phyloP scores from a whole-genome alignment of 1,140 invertebrate species.

The Leucophenga varia region DNA sequence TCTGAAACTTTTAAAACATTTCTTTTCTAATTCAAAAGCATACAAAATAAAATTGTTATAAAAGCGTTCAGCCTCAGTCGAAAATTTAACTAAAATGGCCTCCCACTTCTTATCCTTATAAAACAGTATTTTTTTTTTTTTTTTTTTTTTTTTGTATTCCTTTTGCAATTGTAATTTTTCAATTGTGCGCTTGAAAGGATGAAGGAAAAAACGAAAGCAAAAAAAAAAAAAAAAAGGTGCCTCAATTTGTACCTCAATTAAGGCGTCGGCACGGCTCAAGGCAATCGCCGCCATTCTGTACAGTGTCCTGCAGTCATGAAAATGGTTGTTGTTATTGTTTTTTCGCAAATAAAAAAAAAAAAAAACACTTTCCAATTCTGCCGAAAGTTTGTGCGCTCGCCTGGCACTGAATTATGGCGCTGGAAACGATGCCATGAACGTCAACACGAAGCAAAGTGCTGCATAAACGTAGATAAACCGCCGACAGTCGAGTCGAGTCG shows the following conservation, averaged over 20 bases:
- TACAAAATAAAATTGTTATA: too few relatives aligned
- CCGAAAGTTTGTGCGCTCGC: too few relatives aligned
- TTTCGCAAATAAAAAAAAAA: slow-evolving; percentile 6
- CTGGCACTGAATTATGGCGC: slow-evolving; percentile 37
- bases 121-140: slow-evolving; percentile 4
- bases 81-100: too few relatives aligned
- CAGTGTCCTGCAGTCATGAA: slow-evolving; percentile 21
- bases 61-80: slow-evolving; percentile 5
- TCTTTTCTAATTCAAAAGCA: too few relatives aligned
- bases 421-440: too few relatives aligned
- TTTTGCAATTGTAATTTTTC: slow-evolving; percentile 16
- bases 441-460: too few relatives aligned
- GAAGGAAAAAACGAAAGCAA: slow-evolving; percentile 5
- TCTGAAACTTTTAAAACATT: too few relatives aligned
- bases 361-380: neutral
- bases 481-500: too few relatives aligned
- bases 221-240: neutral
- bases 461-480: slow-evolving; percentile 42
- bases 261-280: slow-evolving; percentile 32
- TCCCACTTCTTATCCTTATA: too few relatives aligned
- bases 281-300: slow-evolving; percentile 27
- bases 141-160: slow-evolving; percentile 10
- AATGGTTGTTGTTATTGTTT: slow-evolving; percentile 44
- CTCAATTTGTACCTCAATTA: slow-evolving; percentile 54
- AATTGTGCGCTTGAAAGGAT: neutral